Conservation (phyloP, 1,140 invertebrate genomes). For the Philaenus spumarius region DNA sequence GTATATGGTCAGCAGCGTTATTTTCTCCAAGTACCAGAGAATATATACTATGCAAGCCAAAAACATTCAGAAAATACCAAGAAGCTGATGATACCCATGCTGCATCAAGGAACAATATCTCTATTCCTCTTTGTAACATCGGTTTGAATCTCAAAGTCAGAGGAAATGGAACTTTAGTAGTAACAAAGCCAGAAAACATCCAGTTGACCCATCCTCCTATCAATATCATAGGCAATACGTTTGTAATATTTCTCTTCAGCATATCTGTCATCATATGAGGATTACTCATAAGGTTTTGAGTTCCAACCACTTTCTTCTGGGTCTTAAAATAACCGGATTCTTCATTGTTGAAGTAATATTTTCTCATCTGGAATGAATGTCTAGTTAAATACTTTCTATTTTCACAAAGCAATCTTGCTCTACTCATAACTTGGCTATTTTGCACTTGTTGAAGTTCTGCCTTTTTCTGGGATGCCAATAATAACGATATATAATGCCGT, state of each 20-base stretch:
- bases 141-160: conserved; percentile 96
- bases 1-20: conserved; percentile 96
- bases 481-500: conserved; percentile 94
- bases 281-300: conserved; percentile 94
- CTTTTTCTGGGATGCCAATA: conserved; percentile 93
- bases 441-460: conserved; percentile 91
- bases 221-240: conserved; percentile 96
- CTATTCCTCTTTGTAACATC: conserved; percentile 97
- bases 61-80: conserved; percentile 99
- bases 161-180: conserved; percentile 98
- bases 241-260: conserved; percentile 97
- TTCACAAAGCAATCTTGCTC: conserved; percentile 86
- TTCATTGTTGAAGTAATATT: conserved; percentile 94
- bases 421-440: conserved; percentile 95
- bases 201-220: conserved; percentile 99
- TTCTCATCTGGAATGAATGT: conserved; percentile 86
- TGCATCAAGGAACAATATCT: conserved; percentile 90
- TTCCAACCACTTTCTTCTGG: conserved; percentile 74
- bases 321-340: conserved; percentile 87
- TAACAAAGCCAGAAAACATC: conserved; percentile 99
- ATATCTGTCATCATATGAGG: conserved; percentile 98
- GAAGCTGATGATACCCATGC: conserved; percentile 99
- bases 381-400: conserved; percentile 95
- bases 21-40: conserved; percentile 96
- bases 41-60: conserved; percentile 96